A percentile compares a stretch with the other conserved stretches of the same genome.
Conservation (phyloP, 2,797 vertebrate species). For the Acomys russatus region DNA sequence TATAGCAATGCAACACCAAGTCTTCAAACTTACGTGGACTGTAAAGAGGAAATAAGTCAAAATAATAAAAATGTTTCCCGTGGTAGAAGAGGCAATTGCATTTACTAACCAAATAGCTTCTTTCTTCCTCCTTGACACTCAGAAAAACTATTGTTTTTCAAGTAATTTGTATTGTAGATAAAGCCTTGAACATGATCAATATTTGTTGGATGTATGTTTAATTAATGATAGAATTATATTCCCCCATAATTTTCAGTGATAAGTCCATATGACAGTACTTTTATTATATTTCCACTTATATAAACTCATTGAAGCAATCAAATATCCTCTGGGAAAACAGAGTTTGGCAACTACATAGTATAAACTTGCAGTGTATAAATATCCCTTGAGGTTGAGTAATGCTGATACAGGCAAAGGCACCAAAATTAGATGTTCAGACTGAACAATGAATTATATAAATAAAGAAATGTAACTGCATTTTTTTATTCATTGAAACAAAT, state of each 20-base stretch:
- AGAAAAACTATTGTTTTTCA: neutral
- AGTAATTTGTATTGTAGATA: neutral
- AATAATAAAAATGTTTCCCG: neutral
- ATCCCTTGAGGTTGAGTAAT: slow-evolving; percentile 46
- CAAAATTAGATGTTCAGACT: slow-evolving; percentile 57
- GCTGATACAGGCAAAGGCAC: slow-evolving; percentile 35
- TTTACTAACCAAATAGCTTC: slow-evolving; percentile 13
- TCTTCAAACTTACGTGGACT: slow-evolving; percentile 29
- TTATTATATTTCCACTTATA: slow-evolving; percentile 11
- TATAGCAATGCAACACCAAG: neutral
- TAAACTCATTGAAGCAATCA: slow-evolving; percentile 28
- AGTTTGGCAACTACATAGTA: slow-evolving; percentile 47
- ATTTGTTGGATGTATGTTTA: neutral
- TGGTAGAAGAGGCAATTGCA: neutral
- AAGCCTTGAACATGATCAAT: neutral
- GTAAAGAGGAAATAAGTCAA: slow-evolving; percentile 2
- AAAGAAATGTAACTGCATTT: slow-evolving; percentile 52
- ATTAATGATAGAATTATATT: slow-evolving; percentile 47
- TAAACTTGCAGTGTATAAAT: slow-evolving; percentile 58
- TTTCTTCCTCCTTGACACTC: neutral
- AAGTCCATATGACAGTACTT: neutral
- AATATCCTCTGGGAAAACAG: slow-evolving; percentile 14
- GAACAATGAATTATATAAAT: slow-evolving; percentile 61
- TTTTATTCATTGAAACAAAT: slow-evolving; percentile 64
- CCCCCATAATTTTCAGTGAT: slow-evolving; percentile 30